Base-by-base conservation (phyloP, 2,113 vertebrate species). In the Chlamydotis undulata region DNA sequence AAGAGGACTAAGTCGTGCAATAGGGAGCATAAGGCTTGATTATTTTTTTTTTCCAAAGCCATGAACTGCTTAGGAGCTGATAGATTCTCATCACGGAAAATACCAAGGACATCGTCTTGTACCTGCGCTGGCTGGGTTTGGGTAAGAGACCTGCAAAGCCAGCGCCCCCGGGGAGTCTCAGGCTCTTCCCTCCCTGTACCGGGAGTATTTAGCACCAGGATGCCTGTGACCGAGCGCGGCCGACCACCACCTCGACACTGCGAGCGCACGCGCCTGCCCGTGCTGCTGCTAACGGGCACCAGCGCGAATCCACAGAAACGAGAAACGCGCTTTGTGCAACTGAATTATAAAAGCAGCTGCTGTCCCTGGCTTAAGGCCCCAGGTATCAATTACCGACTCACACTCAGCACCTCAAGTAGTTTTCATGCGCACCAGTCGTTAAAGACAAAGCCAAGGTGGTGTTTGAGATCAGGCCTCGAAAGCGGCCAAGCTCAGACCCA, bases 291-390 rank as follows among this genome's bases (percentile, higher is more conserved):
- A 10, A 10, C 10, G 41, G 83, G 74, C 61, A 16, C 0, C 17
- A 6, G 90, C 7, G 18, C 79, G 83, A 11, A 47, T 7, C 60
- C 93, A 43, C 57, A 31, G 56, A 6, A 52, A 76, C 0, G 24
- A 57, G 41, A 17, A 31, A 4, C 4, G 0, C 1, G 0, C 37
- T 21, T 29, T 2, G 39, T 47, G 65, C 56, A 8, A 0, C 1
- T 4, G 14, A 19, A 4, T 6, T 52, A 26, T 9, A 2, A 0
- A 8, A 41, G 60, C 4, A 39, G 85, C 78, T 14, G 25, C 0
- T 23, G 64, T 1, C 52, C 7, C 59, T 4, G 31, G 21, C 1
- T 7, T 9, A 1, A 24, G 43, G 31, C 70, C 60, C 29, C 61
- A 13, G 61, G 23, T 4, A 50, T 19, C 56, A 10, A 6, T 7